Percentiles rank a stretch among this genome's conserved stretches.
Evolutionary conservation across 2,113 vertebrate species (phyloP).

Genomic region (Poeciliopsis occidentalis): DNA sequence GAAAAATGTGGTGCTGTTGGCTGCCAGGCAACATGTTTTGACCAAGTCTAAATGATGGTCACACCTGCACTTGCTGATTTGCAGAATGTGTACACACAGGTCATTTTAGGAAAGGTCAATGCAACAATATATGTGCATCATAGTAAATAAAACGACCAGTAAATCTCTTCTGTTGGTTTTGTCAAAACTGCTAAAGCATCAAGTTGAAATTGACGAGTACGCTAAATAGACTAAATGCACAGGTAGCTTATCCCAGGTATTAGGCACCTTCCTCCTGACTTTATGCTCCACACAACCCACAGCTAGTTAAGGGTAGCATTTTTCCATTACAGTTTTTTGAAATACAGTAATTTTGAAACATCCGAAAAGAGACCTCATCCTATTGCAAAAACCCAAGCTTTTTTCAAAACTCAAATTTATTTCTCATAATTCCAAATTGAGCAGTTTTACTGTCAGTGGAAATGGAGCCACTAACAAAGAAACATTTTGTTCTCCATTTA

Average conservation of each 20-base stretch:
- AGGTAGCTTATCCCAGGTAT: background rate
- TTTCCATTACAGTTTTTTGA: no score
- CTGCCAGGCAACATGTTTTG: slow-evolving; percentile 50
- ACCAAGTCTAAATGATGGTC: slow-evolving; percentile 23
- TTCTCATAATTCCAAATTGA: no score
- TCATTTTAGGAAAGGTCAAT: no score
- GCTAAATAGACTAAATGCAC: background rate
- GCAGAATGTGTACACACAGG: background rate
- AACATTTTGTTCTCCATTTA: no score
- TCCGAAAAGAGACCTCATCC: no score
- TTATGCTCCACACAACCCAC: background rate
- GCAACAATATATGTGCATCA: background rate
- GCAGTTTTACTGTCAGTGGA: no score
- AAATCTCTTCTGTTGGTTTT: background rate
- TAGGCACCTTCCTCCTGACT: background rate
- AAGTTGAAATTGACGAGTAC: background rate
- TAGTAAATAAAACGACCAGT: no score
- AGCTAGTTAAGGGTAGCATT: background rate
- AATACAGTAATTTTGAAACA: no score
- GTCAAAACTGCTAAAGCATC: background rate
- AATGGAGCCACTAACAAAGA: no score
- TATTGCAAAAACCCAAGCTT: no score
- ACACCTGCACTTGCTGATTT: background rate
- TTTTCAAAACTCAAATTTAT: no score
- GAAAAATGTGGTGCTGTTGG: background rate